Evolutionary conservation across 1,140 invertebrate species (phyloP).

Genomic region (Listronotus oregonensis): DNA sequence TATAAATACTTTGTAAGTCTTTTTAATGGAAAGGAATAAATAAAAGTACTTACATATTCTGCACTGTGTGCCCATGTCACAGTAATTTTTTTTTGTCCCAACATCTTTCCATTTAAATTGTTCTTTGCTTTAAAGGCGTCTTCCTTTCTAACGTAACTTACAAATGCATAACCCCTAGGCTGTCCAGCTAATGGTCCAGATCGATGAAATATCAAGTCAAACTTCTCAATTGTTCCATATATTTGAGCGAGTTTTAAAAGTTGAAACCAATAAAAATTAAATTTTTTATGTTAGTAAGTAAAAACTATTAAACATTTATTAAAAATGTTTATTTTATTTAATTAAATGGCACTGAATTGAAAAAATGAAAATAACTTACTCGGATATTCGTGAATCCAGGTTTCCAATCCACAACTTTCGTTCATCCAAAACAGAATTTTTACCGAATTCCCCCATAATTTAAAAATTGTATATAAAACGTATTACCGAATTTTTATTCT

Average conservation of each 20-base stretch:
- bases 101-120: slow-evolving; percentile 73
- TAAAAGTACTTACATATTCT: slow-evolving; percentile 62
- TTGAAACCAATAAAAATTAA: slow-evolving; percentile 79
- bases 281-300: slow-evolving; percentile 25
- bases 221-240: slow-evolving; percentile 89
- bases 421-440: slow-evolving; percentile 59
- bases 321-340: background rate
- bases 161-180: slow-evolving; percentile 91
- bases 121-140: slow-evolving; percentile 71
- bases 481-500: too few species aligned
- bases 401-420: slow-evolving; percentile 89
- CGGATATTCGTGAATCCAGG: slow-evolving; percentile 83
- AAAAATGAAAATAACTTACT: slow-evolving; percentile 71
- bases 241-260: slow-evolving; percentile 93
- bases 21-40: too few species aligned
- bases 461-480: too few species aligned
- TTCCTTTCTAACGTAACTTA: slow-evolving; percentile 75
- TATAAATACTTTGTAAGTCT: too few species aligned
- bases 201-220: slow-evolving; percentile 92
- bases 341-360: background rate
- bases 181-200: slow-evolving; percentile 84
- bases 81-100: slow-evolving; percentile 75
- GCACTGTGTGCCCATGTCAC: slow-evolving; percentile 83
- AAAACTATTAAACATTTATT: background rate
- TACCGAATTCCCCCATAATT: background rate